Evolutionary conservation across 2,113 vertebrate species (phyloP).

Genomic region (Eidolon helvum): DNA sequence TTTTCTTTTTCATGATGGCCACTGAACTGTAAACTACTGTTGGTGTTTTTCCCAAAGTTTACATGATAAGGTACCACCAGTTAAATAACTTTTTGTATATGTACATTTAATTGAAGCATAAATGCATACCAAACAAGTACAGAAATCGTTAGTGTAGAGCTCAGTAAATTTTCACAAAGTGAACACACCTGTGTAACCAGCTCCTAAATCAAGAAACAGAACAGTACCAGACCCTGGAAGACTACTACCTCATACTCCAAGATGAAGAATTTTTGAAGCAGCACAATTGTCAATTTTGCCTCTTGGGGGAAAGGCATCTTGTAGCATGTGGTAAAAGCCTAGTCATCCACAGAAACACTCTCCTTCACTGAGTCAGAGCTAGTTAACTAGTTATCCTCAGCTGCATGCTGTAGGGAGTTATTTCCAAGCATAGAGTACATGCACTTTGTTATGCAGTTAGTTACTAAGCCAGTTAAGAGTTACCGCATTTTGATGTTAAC

Average conservation of each 20-base stretch:
- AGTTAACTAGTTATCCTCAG: background rate
- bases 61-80: background rate
- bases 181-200: background rate
- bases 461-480: conserved; percentile 1
- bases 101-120: conserved; percentile 10
- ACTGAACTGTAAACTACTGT: background rate
- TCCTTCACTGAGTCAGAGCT: background rate
- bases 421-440: background rate
- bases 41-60: background rate
- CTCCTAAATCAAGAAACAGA: background rate
- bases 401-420: background rate
- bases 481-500: background rate
- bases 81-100: background rate
- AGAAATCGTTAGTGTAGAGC: background rate
- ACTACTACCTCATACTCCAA: background rate
- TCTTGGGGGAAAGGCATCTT: background rate
- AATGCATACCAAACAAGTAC: background rate
- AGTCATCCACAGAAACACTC: background rate
- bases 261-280: background rate
- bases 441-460: background rate
- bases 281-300: background rate
- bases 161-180: conserved; percentile 40
- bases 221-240: background rate
- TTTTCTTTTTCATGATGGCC: conserved; percentile 15
- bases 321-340: background rate